Evolutionary conservation across 2,113 vertebrate genomes (phyloP).

Genomic region (Brachirus orientalis): DNA sequence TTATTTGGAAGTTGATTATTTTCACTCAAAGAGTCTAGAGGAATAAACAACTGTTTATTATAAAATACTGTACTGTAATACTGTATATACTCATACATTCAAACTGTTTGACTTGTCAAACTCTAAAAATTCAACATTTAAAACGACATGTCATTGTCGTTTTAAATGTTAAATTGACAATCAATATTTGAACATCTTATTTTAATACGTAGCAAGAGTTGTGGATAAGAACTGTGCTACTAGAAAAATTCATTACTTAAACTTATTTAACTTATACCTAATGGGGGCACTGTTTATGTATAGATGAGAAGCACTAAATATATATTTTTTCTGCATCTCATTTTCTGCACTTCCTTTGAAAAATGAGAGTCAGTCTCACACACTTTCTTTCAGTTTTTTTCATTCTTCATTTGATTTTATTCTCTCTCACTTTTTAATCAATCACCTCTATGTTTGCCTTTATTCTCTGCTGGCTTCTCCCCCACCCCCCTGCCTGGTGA

Average conservation of each 20-base stretch:
- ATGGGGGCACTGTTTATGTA: conserved; percentile 66
- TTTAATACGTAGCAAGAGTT: not conserved
- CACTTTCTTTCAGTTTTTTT: conserved; percentile 24
- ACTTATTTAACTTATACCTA: conserved; percentile 38
- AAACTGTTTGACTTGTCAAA: not conserved
- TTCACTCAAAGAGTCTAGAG: not conserved
- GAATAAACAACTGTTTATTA: too few relatives aligned
- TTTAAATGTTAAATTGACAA: not conserved
- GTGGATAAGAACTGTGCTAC: too few relatives aligned
- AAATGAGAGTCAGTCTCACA: conserved; percentile 4
- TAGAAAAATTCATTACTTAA: not conserved
- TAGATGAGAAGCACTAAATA: conserved; percentile 12
- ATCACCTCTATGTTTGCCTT: conserved; percentile 24
- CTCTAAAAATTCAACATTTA: too few relatives aligned
- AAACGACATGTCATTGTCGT: not conserved
- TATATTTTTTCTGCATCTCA: not conserved
- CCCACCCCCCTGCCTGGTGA: conserved; percentile 8
- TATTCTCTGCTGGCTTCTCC: conserved; percentile 6
- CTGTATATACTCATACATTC: not conserved
- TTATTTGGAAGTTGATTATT: not conserved
- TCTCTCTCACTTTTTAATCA: conserved; percentile 1
- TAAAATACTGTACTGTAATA: too few relatives aligned
- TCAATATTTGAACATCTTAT: too few relatives aligned
- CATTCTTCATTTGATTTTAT: conserved; percentile 30
- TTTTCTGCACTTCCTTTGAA: conserved; percentile 2